phyloP scores from a whole-genome alignment of 1,140 invertebrate genomes.

The Sminthurides bifidus region DNA sequence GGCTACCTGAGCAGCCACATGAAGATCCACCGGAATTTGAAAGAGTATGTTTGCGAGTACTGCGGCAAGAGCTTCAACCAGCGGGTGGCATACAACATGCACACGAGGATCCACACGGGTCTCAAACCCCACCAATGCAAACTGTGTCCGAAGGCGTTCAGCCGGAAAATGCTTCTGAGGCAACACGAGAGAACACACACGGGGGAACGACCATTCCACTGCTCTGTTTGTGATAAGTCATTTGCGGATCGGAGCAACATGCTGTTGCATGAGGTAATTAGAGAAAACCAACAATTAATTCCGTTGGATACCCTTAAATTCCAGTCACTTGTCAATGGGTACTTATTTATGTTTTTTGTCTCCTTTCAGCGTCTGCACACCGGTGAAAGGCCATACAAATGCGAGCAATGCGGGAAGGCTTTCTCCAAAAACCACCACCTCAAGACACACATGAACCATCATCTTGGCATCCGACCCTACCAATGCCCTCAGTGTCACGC shows the following conservation, averaged over 20 bases:
- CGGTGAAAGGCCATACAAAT: constrained; percentile 42
- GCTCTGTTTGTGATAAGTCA: constrained; percentile 66
- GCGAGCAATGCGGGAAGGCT: constrained; percentile 42
- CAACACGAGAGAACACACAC: constrained; percentile 48
- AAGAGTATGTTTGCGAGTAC: constrained; percentile 59
- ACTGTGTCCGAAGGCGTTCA: constrained; percentile 26
- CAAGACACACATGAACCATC: constrained; percentile 43
- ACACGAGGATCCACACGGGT: constrained; percentile 62
- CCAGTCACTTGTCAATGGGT: neutral
- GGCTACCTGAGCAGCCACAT: constrained; percentile 64
- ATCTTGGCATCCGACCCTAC: constrained; percentile 56
- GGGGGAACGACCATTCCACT: constrained; percentile 56
- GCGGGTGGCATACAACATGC: constrained; percentile 69
- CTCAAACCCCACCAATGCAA: constrained; percentile 25
- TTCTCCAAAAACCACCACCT: constrained; percentile 44
- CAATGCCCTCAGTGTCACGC: constrained; percentile 57
- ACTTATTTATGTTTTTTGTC: constrained; percentile 1
- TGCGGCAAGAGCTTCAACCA: constrained; percentile 69
- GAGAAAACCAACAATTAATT: neutral
- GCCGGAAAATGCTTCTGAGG: constrained; percentile 37
- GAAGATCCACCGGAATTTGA: constrained; percentile 56
- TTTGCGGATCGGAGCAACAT: constrained; percentile 65
- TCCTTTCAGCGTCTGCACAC: constrained; percentile 36
- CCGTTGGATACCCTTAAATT: neutral
- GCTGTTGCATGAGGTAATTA: constrained; percentile 59